Evolutionary conservation across 2,113 vertebrate genomes (phyloP), one percentile per base, ranked within the genome.

Genomic region (Alethe diademata): DNA sequence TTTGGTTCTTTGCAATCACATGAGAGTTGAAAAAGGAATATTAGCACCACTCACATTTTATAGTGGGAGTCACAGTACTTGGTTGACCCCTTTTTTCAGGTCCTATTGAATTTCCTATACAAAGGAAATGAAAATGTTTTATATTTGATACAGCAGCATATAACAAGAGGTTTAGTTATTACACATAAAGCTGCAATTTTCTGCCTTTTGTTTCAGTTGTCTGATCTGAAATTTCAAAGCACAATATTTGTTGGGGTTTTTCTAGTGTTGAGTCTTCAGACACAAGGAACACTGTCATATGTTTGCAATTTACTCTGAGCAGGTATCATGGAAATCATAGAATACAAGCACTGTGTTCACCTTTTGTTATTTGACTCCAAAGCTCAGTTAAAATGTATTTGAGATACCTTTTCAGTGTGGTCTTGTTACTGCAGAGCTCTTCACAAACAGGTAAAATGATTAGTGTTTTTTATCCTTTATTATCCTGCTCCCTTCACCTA

Each of bases 41-140:
- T 98, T 97, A 97, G 93, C 96, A 96, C 97, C 92, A 97, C 88
- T 98, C 97, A 97, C 94, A 14, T 98, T 98, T 98, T 97, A 98
- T 97, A 95, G 97, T 91, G 92, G 92, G 90, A 97, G 97, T 97
- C 96, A 95, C 88, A 92, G 86, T 90, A 97, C 94, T 98, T 96
- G 94, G 91, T 90, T 98, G 97, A 97, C 97, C 97, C 97, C 86
- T 95, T 97, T 51, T 98, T 98, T 96, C 94, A 88, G 95, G 86
- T 97, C 94, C 97, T 97, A 97, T 97, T 97, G 97, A 97, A 98
- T 97, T 98, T 98, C 96, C 88, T 97, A 97, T 97, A 97, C 96
- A 97, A 98, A 98, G 96, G 96, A 98, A 98, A 98, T 98, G 97
- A 98, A 97, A 97, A 97, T 97, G 94, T 96, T 98, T 98, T 97